Percentiles rank a stretch among this genome's conserved stretches.
Conservation (phyloP, 2,113 vertebrate species). For the Nesogale talazaci region DNA sequence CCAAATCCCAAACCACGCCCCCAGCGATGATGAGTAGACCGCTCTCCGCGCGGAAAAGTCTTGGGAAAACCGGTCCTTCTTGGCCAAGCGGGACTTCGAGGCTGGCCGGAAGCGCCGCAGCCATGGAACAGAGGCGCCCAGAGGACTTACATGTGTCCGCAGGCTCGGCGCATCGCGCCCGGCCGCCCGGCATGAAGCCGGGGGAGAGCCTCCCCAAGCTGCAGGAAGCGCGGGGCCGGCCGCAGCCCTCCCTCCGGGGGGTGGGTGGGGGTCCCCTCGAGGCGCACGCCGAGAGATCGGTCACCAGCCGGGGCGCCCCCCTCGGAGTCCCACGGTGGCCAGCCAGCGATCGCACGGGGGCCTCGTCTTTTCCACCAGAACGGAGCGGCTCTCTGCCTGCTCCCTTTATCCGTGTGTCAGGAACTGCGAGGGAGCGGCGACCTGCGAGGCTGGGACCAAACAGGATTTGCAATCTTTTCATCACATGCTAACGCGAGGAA, state of each 20-base stretch:
- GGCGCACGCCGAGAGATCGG: conserved; percentile 70
- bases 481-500: conserved; percentile 19
- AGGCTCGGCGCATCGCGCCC: conserved; percentile 54
- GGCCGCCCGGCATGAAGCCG: too few relatives aligned
- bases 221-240: conserved; percentile 73
- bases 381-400: conserved; percentile 80
- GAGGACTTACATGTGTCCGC: conserved; percentile 83
- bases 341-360: conserved; percentile 61
- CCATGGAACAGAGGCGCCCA: conserved; percentile 58
- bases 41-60: conserved; percentile 75
- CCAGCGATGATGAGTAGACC: conserved; percentile 63
- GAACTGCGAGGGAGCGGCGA: conserved; percentile 83
- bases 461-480: conserved; percentile 21
- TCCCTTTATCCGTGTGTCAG: conserved; percentile 84
- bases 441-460: conserved; percentile 75
- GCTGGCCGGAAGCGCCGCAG: conserved; percentile 71
- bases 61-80: conserved; percentile 68
- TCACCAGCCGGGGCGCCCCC: conserved; percentile 65
- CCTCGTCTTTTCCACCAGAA: conserved; percentile 79
- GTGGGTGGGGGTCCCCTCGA: too few relatives aligned
- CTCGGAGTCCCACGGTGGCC: conserved; percentile 77
- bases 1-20: too few relatives aligned
- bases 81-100: conserved; percentile 67
- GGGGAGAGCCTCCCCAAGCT: too few relatives aligned
- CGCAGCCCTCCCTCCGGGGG: too few relatives aligned